Evolutionary conservation across 2,797 vertebrate genomes (phyloP).

Genomic region (Adrianichthys oophorus): DNA sequence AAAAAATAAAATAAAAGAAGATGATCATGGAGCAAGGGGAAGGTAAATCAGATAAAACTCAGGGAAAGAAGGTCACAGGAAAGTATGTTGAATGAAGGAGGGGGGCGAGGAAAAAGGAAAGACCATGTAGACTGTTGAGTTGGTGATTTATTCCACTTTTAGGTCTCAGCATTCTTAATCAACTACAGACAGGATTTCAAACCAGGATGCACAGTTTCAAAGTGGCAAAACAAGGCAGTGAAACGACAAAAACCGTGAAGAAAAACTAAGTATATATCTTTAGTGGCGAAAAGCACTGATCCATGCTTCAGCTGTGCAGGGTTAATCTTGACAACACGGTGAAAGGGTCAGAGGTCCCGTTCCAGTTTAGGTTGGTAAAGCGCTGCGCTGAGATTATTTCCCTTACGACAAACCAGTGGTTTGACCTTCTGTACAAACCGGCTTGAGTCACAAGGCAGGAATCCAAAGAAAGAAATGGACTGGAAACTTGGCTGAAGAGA

Average conservation of each 20-base stretch:
- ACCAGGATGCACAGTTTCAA: conserved; percentile 37
- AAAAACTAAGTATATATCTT: conserved; percentile 36
- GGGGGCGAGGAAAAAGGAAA: conserved; percentile 10
- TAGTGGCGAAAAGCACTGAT: conserved; percentile 42
- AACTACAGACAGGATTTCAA: conserved; percentile 49
- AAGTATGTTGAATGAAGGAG: conserved; percentile 27
- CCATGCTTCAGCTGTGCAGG: conserved; percentile 53
- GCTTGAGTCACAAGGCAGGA: conserved; percentile 36
- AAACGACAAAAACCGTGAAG: conserved; percentile 14
- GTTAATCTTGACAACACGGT: conserved; percentile 64
- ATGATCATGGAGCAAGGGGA: conserved; percentile 9
- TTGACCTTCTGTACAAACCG: conserved; percentile 44
- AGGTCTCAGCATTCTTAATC: conserved; percentile 45
- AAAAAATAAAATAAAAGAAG: conserved; percentile 34
- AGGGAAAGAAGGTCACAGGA: conserved; percentile 40
- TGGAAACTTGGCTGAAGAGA: conserved; percentile 31
- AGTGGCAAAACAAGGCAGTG: conserved; percentile 26
- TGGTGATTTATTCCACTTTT: conserved; percentile 57
- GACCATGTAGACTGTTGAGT: conserved; percentile 16
- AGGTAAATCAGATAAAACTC: conserved; percentile 37
- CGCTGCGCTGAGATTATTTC: conserved; percentile 38
- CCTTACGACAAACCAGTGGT: conserved; percentile 41
- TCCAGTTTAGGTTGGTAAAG: conserved; percentile 56
- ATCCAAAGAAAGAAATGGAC: conserved; percentile 29
- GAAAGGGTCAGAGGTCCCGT: conserved; percentile 59